A percentile compares a stretch with the other conserved stretches of the same genome.
These are phyloP conservation scores for Phalacrocorax pelagicus DNA, from an alignment of 2,113 vertebrate genomes.

Conservation along the genomic window DNA sequence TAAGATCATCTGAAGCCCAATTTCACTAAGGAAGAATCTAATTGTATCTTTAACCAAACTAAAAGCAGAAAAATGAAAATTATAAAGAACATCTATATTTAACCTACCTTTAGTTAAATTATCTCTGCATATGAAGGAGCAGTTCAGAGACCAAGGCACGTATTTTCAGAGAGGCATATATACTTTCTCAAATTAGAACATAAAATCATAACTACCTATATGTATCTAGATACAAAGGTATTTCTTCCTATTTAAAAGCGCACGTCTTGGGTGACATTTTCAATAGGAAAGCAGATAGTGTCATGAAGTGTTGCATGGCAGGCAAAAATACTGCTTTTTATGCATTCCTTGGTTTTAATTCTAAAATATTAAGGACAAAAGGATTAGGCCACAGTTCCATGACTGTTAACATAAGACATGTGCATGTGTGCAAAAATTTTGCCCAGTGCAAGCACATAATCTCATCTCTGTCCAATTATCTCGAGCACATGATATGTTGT, in stretches of 20 bases:
- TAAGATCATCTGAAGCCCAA: background rate
- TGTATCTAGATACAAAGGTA: background rate
- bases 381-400: background rate
- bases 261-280: background rate
- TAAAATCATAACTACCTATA: background rate
- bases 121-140: background rate
- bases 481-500: background rate
- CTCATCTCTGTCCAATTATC: background rate
- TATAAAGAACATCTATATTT: background rate
- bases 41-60: background rate
- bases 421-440: background rate
- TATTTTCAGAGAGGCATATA: background rate
- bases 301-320: background rate
- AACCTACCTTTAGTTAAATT: background rate
- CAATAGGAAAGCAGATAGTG: background rate
- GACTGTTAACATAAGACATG: background rate
- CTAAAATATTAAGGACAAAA: background rate
- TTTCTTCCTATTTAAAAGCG: background rate
- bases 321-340: background rate
- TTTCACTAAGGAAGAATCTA: background rate
- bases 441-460: background rate
- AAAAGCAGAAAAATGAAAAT: background rate
- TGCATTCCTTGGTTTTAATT: background rate
- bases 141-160: background rate
- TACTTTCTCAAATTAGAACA: background rate